Evolutionary conservation across 2,888 invertebrate species (phyloP).

Genomic region (Lamproptera curius): DNA sequence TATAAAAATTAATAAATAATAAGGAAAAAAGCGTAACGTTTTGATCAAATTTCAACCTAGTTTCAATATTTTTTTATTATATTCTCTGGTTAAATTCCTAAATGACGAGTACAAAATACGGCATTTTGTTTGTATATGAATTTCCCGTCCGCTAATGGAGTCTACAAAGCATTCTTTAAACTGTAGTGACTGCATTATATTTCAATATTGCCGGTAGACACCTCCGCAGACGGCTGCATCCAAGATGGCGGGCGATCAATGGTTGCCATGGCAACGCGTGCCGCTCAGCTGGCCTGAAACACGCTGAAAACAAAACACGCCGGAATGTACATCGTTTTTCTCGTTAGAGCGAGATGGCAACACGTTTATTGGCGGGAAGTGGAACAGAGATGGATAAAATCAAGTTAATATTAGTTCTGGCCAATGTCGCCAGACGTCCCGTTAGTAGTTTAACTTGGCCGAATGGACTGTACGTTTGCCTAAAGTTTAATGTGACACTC

Average conservation of each 20-base stretch:
- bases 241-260: conserved; percentile 73
- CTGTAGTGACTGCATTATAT: conserved; percentile 4
- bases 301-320: conserved; percentile 50
- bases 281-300: conserved; percentile 57
- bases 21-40: too few relatives aligned
- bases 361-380: not conserved
- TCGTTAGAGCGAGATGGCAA: conserved; percentile 12
- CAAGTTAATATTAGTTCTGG: too few relatives aligned
- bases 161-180: conserved; percentile 9
- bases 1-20: too few relatives aligned
- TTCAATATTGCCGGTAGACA: conserved; percentile 28
- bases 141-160: not conserved
- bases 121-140: not conserved
- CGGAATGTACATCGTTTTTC: conserved; percentile 21
- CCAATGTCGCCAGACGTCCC: not conserved
- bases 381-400: not conserved
- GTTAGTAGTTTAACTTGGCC: too few relatives aligned
- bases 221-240: conserved; percentile 64
- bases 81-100: too few relatives aligned
- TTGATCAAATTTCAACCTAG: too few relatives aligned
- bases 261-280: conserved; percentile 69
- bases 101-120: too few relatives aligned
- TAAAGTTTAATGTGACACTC: not conserved
- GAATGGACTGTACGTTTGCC: not conserved
- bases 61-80: too few relatives aligned